phyloP scores from a whole-genome alignment of 2,797 vertebrate genomes.

The Sebastes wilsoni region DNA sequence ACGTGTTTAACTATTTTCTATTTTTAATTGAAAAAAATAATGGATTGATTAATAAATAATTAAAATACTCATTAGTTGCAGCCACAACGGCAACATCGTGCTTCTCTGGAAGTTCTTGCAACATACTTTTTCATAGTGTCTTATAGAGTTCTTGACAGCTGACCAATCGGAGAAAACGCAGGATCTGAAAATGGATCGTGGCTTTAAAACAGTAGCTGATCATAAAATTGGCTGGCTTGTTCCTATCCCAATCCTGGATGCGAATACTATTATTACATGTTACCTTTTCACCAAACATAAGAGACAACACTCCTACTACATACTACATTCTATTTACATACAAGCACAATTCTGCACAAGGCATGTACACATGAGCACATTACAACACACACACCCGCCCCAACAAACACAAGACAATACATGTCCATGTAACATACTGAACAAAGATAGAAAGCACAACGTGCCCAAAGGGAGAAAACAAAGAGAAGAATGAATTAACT shows the following conservation, averaged over 20 bases:
- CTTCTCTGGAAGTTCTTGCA: not conserved
- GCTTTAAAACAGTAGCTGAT: not conserved
- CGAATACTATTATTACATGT: not conserved
- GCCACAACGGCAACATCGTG: not conserved
- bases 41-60: not conserved
- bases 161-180: not conserved
- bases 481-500: constrained; percentile 21
- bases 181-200: not conserved
- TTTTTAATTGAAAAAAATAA: not conserved
- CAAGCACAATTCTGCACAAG: not conserved
- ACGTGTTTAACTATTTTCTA: not conserved
- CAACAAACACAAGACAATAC: constrained; percentile 10
- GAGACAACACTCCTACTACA: not conserved
- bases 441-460: not conserved
- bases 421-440: not conserved
- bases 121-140: not conserved
- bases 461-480: not conserved
- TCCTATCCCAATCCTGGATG: not conserved
- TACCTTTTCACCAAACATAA: not conserved
- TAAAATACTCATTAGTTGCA: not conserved
- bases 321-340: not conserved
- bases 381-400: not conserved
- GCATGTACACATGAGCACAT: not conserved
- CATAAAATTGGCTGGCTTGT: not conserved
- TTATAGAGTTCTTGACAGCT: not conserved